Evolutionary conservation across 2,888 invertebrate genomes (phyloP), one percentile per base, ranked within the genome.

Genomic region (Ernsta delagoae): DNA sequence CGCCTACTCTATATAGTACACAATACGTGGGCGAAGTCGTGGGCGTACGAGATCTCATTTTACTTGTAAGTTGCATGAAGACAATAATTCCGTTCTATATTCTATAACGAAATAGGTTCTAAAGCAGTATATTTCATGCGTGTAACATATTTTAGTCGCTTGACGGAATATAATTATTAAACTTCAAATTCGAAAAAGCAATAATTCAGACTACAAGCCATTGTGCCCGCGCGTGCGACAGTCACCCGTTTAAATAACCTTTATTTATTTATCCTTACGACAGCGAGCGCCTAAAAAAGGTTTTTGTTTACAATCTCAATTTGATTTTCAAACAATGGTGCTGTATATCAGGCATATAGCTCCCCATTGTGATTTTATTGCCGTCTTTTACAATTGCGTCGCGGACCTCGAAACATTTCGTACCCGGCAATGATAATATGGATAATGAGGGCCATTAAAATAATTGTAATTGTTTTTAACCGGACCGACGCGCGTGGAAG

Each of bases 401-500:
- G 66, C 67, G 57, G 57, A 62, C 57, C 62, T 56, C 48, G 24
- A 62, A 68, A 68, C 62, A 68, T 68, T 68, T 62, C 61, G 61
- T 45, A 16, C 62, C 53, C 68, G 31, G 50, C 57, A 62, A 50
- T 57, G 48, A 62, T 68, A 57, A 68, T 62, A 62, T 48, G 57
- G 62, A 68, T 68, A 68, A 68, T 62, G 57, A 62, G 70, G 9
- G 64, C 39, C 56, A 41, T 66, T 70, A 64, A 59, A 70, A 71
- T 66, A 66, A 72, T 72, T 68, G 64, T 70, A 72, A 70, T 72
- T 70, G 67, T 70, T 66, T 60, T 59, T 16, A 59, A 43, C 70
- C 67, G 62, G 70, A 62, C 65, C 57, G 61, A 70, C 53, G 59
- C 50, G 59, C 3, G 36, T 4, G 63, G 39, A 59, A 60, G 56